These are phyloP conservation scores for Tenebrosternarchus preto DNA, from an alignment of 2,113 vertebrate genomes.

Conservation along the genomic window DNA sequence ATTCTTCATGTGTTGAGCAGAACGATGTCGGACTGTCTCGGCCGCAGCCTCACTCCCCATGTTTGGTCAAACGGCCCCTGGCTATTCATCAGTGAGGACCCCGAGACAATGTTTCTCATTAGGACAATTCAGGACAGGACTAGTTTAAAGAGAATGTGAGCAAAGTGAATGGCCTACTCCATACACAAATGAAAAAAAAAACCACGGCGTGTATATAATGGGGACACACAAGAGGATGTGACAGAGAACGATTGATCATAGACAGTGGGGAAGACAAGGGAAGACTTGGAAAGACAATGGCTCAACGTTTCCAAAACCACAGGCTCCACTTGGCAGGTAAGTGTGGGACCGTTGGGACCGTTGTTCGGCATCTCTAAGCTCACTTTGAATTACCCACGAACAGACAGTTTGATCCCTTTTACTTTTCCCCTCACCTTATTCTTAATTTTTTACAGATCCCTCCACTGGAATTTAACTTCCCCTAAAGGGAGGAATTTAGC, in stretches of 20 bases:
- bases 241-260: conserved; percentile 9
- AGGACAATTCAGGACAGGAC: conserved; percentile 34
- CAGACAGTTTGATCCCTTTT: too few relatives aligned
- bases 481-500: too few relatives aligned
- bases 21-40: conserved; percentile 12
- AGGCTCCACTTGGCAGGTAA: conserved; percentile 54
- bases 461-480: too few relatives aligned
- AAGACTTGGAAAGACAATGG: conserved; percentile 30
- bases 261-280: conserved; percentile 7
- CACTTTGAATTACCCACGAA: too few relatives aligned
- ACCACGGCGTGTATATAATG: conserved; percentile 55
- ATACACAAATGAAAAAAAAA: conserved; percentile 52
- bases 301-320: conserved; percentile 8
- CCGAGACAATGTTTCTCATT: conserved; percentile 62
- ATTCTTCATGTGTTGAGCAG: conserved; percentile 19
- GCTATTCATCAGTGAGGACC: conserved; percentile 40
- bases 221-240: neutral
- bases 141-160: conserved; percentile 36
- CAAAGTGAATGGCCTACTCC: conserved; percentile 20
- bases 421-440: too few relatives aligned
- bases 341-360: neutral
- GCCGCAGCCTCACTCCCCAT: neutral
- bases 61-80: conserved; percentile 7
- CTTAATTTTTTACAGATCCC: too few relatives aligned
- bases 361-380: too few relatives aligned